phyloP scores from a whole-genome alignment of 2,888 invertebrate genomes.

The Hesperia comma region DNA sequence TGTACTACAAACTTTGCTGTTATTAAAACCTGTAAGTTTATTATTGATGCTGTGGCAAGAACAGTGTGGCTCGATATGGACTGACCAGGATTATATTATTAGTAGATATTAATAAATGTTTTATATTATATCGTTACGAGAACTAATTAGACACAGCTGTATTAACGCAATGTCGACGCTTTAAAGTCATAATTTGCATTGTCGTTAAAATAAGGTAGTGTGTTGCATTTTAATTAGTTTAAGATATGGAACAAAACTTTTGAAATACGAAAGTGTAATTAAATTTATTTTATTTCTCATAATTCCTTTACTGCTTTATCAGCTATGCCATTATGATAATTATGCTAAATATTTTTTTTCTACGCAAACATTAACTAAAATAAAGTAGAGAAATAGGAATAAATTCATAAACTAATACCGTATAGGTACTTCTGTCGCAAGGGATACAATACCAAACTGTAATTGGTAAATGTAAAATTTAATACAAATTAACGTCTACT shows the following conservation, averaged over 20 bases:
- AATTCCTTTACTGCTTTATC: constrained; percentile 3
- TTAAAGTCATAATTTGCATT: constrained; percentile 61
- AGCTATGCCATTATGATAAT: constrained; percentile 12
- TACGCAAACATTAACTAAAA: constrained; percentile 13
- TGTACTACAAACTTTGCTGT: not conserved
- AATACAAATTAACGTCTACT: constrained; percentile 74
- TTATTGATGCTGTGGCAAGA: constrained; percentile 67
- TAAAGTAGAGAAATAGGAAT: constrained; percentile 17
- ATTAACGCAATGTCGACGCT: constrained; percentile 63
- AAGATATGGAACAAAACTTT: constrained; percentile 18
- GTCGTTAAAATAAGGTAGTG: constrained; percentile 48
- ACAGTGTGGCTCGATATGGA: constrained; percentile 67
- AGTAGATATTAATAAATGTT: constrained; percentile 64
- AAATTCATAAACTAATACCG: constrained; percentile 11
- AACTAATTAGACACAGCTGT: constrained; percentile 66
- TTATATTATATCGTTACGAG: constrained; percentile 65
- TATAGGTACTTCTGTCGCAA: constrained; percentile 13
- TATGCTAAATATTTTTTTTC: constrained; percentile 11
- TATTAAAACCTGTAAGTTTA: not conserved
- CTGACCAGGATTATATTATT: constrained; percentile 67
- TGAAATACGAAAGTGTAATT: constrained; percentile 1
- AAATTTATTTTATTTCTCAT: not conserved
- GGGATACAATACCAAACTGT: constrained; percentile 30
- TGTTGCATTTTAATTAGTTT: constrained; percentile 45
- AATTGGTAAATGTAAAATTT: constrained; percentile 60